Percentiles rank a stretch among this genome's conserved stretches.
Evolutionary conservation across 2,113 vertebrate species (phyloP).

Genomic region (Gymnobelideus leadbeateri): DNA sequence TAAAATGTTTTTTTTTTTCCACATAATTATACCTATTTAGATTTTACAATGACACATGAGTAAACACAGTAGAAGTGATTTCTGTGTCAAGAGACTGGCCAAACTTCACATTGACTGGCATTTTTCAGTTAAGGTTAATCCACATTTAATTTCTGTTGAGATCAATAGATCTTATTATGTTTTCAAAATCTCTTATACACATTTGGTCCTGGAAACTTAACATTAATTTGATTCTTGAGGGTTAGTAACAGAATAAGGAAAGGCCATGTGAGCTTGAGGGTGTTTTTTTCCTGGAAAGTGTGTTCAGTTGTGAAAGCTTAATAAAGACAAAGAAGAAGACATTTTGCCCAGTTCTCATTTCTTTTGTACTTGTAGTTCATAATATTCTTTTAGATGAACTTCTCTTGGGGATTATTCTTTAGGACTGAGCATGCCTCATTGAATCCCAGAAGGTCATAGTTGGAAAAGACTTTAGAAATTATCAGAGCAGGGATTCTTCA

Average conservation of each 20-base stretch:
- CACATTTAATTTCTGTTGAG: neutral
- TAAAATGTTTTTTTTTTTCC: conserved; percentile 17
- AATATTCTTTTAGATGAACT: neutral
- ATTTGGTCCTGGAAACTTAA: neutral
- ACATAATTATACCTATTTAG: neutral
- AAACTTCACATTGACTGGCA: neutral
- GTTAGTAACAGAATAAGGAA: conserved; percentile 31
- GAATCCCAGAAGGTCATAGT: neutral
- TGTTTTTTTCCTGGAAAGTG: conserved; percentile 15
- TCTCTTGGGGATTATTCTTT: neutral
- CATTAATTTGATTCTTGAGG: neutral
- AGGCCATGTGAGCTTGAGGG: conserved; percentile 2
- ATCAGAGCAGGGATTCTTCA: neutral
- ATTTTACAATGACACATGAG: conserved; percentile 11
- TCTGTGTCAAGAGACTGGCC: neutral
- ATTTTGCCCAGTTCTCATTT: neutral
- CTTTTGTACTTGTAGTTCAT: neutral
- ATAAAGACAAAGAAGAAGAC: conserved; percentile 12
- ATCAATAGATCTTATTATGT: neutral
- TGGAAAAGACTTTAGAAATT: neutral
- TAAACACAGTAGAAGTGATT: conserved; percentile 29
- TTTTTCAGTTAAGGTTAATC: neutral
- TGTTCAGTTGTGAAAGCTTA: conserved; percentile 45
- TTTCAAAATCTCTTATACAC: neutral
- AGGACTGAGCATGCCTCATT: no score